phyloP scores from a whole-genome alignment of 1,140 invertebrate species.

The Cyphomyrmex costatus region DNA sequence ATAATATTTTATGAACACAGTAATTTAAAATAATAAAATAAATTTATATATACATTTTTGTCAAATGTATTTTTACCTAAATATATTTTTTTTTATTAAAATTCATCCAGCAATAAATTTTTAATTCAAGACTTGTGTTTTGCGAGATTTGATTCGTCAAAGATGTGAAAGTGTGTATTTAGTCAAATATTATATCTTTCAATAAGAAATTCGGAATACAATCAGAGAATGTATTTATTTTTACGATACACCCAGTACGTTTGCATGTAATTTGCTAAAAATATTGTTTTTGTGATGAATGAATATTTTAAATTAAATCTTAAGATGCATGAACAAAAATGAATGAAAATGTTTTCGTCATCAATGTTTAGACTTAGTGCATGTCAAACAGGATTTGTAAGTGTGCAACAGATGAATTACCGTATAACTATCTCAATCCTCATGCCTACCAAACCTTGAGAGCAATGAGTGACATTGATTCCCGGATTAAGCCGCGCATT shows the following conservation, averaged over 20 bases:
- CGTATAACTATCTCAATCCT: neutral
- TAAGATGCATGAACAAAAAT: constrained; percentile 1
- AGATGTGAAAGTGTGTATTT: neutral
- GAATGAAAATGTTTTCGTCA: neutral
- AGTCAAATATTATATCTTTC: no score
- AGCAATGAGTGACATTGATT: constrained; percentile 19
- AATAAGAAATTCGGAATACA: neutral
- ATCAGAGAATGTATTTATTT: neutral
- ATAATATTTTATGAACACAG: neutral
- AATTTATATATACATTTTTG: no score
- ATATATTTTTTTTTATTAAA: neutral
- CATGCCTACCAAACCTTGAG: constrained; percentile 21
- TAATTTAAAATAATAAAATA: no score
- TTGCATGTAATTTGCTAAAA: constrained; percentile 27
- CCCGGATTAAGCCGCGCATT: neutral
- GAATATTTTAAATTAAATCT: constrained; percentile 1
- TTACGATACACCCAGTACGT: constrained; percentile 17
- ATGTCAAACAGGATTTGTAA: constrained; percentile 10
- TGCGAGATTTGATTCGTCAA: neutral
- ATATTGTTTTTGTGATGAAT: neutral
- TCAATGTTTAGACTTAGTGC: neutral
- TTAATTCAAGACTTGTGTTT: neutral
- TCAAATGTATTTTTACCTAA: no score
- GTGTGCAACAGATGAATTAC: neutral
- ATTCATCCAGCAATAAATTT: neutral